Percentiles rank a stretch among this genome's conserved stretches.
Evolutionary conservation across 1,140 invertebrate species (phyloP).

Genomic region (Holcopasites calliopsidis): DNA sequence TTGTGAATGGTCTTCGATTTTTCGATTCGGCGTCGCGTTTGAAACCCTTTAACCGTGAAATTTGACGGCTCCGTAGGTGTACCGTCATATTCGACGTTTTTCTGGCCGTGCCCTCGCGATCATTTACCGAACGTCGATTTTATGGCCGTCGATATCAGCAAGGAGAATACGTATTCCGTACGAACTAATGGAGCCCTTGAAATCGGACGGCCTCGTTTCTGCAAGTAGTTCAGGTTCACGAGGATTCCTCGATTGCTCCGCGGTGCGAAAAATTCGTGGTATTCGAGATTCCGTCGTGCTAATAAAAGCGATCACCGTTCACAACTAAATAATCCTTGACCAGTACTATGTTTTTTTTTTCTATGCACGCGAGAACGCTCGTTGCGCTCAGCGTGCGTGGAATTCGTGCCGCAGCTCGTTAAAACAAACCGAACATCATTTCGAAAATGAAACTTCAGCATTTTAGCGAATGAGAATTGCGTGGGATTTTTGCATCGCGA

Average conservation of each 20-base stretch:
- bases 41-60: not conserved
- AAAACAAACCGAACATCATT: not conserved
- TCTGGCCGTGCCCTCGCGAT: slow-evolving; percentile 5
- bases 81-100: not conserved
- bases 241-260: not conserved
- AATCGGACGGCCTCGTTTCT: slow-evolving; percentile 8
- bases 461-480: not conserved
- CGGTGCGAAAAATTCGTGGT: not conserved
- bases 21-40: no score
- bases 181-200: slow-evolving; percentile 27
- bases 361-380: no score
- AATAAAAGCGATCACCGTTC: not conserved
- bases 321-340: not conserved
- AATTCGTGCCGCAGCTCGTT: no score
- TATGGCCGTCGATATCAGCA: slow-evolving; percentile 8
- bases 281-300: not conserved
- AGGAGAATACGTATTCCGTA: not conserved
- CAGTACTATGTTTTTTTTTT: no score
- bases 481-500: not conserved
- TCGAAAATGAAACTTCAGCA: not conserved
- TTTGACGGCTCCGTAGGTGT: not conserved
- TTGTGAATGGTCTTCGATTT: no score
- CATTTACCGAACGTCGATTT: slow-evolving; percentile 5
- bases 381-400: no score
- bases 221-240: no score